Base-by-base conservation (phyloP, 2,888 invertebrate genomes). In the Drosophila kanekoi region DNA sequence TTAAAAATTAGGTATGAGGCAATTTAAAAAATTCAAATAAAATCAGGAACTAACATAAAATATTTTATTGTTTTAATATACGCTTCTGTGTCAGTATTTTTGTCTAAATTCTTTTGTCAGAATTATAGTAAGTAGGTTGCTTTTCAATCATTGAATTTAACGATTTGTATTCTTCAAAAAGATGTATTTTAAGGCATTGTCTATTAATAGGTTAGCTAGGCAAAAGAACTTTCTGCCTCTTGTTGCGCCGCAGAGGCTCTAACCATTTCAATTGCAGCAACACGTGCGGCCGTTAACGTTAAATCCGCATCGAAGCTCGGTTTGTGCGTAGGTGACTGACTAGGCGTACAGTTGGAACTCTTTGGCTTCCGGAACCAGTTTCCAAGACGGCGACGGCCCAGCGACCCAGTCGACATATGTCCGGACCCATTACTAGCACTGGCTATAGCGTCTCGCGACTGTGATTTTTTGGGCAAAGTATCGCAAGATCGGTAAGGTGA, bases 361-460 rank as follows among this genome's bases (percentile, higher is more conserved):
- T 92, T 92, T 37, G 92, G 91, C 57, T 92, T 92, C 23, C 92
- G 90, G 66, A 92, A 92, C 92, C 92, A 92, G 78, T 91, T 92
- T 37, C 92, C 92, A 43, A 92, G 86, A 40, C 91, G 90, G 9
- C 92, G 90, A n/a, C 92, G 90, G 3, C 92, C 92, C 63, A 92
- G 74, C 14, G 92, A 92, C 2, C 92, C 91, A 4, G 92, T 92
- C 43, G 83, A 78, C 11, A 66, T 62, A 28, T n/a, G 65, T 59
- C 14, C 63, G 56, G 62, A 69, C 9, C 69, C 74, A 53, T 51
- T 61, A 40, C 20, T 61, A 20, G 47, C 61, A 33, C 40, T 78
- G 40, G 76, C 77, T 48, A 81, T 79, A 37, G 71, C 75, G 45
- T 85, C 80, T 13, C 87, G 81, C 14, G 88, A 80, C 41, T 81